Conservation (phyloP, 2,113 vertebrate species). For the Etheostoma spectabile region DNA sequence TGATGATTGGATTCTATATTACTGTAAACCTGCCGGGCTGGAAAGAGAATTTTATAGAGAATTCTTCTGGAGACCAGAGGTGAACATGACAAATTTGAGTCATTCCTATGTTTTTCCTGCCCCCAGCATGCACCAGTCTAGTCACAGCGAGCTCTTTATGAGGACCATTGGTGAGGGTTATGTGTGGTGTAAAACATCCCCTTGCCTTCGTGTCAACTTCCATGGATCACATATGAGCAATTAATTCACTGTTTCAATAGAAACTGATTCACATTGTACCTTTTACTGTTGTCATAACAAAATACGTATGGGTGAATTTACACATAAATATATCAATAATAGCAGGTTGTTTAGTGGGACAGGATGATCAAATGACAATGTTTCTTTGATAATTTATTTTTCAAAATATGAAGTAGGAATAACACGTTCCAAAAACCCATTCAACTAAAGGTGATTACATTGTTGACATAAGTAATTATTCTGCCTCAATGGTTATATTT, state of each 20-base stretch:
- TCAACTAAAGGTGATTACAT: not conserved
- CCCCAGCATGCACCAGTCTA: conserved; percentile 8
- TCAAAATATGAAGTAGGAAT: no score
- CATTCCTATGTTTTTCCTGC: conserved; percentile 10
- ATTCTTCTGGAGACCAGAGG: conserved; percentile 49
- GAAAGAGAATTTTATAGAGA: conserved; percentile 60
- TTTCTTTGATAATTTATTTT: not conserved
- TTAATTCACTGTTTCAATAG: conserved; percentile 13
- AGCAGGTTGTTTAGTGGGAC: not conserved
- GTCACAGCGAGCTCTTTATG: conserved; percentile 27
- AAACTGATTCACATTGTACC: not conserved
- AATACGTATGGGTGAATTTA: not conserved
- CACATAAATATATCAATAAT: not conserved
- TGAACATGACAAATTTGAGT: conserved; percentile 63
- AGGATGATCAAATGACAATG: not conserved
- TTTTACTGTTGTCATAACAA: not conserved
- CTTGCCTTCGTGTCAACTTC: not conserved
- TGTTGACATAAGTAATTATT: not conserved
- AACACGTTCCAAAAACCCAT: not conserved
- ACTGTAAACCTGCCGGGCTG: conserved; percentile 49
- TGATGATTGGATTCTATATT: conserved; percentile 68
- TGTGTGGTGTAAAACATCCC: conserved; percentile 37
- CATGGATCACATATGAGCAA: conserved; percentile 10
- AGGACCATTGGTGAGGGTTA: conserved; percentile 34
- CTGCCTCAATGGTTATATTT: not conserved